These are phyloP conservation scores for Marronus borbonicus DNA, from an alignment of 2,888 invertebrate species.

Conservation along the genomic window DNA sequence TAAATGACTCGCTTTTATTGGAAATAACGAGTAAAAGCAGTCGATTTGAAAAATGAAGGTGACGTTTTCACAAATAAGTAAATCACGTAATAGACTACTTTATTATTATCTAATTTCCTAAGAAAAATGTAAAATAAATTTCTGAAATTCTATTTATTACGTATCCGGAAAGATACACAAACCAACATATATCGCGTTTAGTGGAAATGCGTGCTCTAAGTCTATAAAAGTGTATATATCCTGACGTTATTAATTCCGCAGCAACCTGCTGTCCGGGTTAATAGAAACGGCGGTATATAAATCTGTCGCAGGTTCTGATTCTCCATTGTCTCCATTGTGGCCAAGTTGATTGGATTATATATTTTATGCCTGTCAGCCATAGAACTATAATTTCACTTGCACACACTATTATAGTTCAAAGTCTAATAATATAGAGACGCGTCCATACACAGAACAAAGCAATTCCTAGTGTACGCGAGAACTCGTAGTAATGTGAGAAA, in stretches of 20 bases:
- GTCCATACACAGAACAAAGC: slow-evolving; percentile 27
- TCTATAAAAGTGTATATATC: slow-evolving; percentile 56
- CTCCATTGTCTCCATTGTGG: slow-evolving; percentile 69
- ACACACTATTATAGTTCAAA: slow-evolving; percentile 48
- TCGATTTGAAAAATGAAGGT: too few relatives aligned
- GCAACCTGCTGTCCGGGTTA: slow-evolving; percentile 56
- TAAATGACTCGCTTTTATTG: too few relatives aligned
- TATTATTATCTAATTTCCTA: too few relatives aligned
- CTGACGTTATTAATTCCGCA: slow-evolving; percentile 55
- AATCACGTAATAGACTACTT: too few relatives aligned
- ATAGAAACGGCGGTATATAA: slow-evolving; percentile 63
- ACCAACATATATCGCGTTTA: too few relatives aligned
- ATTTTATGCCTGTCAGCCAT: slow-evolving; percentile 63
- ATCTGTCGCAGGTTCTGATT: slow-evolving; percentile 68
- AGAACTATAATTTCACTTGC: slow-evolving; percentile 53
- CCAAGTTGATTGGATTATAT: slow-evolving; percentile 67
- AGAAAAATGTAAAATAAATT: not conserved
- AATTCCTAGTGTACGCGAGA: slow-evolving; percentile 16
- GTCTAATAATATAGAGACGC: slow-evolving; percentile 48
- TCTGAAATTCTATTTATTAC: not conserved
- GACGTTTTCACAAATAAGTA: too few relatives aligned
- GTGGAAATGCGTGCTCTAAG: slow-evolving; percentile 56
- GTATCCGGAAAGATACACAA: not conserved
- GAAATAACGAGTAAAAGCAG: too few relatives aligned
- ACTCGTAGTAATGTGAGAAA: slow-evolving; percentile 18